phyloP scores from a whole-genome alignment of 1,140 invertebrate species.

The Drosophila bipectinata region DNA sequence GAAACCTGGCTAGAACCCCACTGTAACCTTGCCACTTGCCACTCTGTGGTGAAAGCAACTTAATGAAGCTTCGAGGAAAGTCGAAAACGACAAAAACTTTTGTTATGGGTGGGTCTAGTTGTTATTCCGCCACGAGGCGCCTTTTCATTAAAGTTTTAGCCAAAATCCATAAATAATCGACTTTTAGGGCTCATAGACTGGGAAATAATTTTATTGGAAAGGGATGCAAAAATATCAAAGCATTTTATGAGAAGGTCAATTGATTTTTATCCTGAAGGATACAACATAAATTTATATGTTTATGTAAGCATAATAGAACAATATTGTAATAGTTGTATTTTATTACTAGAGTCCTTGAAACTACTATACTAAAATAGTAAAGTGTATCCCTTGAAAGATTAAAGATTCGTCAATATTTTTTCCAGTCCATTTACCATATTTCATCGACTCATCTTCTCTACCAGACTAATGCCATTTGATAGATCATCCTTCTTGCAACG shows the following conservation, averaged over 20 bases:
- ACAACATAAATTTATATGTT: no score
- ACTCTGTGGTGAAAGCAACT: conserved; percentile 30
- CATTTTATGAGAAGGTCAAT: conserved; percentile 14
- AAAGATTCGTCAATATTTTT: neutral
- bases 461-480: conserved; percentile 44
- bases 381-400: neutral
- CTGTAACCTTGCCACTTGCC: conserved; percentile 2
- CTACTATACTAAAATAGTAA: no score
- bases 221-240: no score
- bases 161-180: conserved; percentile 41
- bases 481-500: conserved; percentile 34
- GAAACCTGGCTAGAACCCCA: no score
- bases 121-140: conserved; percentile 21
- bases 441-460: conserved; percentile 21
- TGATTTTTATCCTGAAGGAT: neutral
- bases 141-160: conserved; percentile 40
- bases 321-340: no score
- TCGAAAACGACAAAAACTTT: conserved; percentile 13
- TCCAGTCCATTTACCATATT: conserved; percentile 3
- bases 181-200: conserved; percentile 3
- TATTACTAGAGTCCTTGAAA: no score
- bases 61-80: conserved; percentile 41
- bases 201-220: neutral
- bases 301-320: no score
- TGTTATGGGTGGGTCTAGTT: neutral